These are phyloP conservation scores for Chanos chanos DNA, from an alignment of 2,797 vertebrate species.

Conservation along the genomic window DNA sequence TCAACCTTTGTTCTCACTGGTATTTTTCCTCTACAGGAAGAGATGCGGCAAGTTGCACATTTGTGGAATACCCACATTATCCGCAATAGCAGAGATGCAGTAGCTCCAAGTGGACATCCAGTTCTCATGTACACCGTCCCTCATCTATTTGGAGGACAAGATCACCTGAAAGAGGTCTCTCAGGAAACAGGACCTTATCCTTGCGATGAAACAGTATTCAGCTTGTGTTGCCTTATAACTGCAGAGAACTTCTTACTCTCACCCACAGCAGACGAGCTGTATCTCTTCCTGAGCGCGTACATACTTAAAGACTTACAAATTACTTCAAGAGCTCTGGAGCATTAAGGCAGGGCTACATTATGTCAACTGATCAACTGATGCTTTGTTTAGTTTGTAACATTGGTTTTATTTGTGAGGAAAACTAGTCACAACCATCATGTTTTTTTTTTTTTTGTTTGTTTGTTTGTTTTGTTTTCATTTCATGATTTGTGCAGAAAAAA, in stretches of 20 bases:
- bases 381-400: too few species aligned
- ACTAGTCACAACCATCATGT: too few species aligned
- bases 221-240: constrained; percentile 33
- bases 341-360: too few species aligned
- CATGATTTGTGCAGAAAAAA: too few species aligned
- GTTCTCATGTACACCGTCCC: constrained; percentile 33
- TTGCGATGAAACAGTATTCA: constrained; percentile 33
- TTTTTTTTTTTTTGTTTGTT: too few species aligned
- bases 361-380: too few species aligned
- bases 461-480: too few species aligned
- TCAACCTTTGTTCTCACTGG: too few species aligned
- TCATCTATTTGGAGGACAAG: constrained; percentile 33
- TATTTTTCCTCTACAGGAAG: constrained; percentile 16
- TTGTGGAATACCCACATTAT: constrained; percentile 42
- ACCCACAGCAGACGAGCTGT: constrained; percentile 36
- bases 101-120: constrained; percentile 37
- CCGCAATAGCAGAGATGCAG: too few species aligned
- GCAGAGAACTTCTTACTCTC: constrained; percentile 35
- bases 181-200: constrained; percentile 26
- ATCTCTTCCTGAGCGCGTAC: constrained; percentile 10
- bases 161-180: constrained; percentile 34
- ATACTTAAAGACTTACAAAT: constrained; percentile 19
- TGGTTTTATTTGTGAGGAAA: too few species aligned
- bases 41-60: constrained; percentile 30
- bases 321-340: too few species aligned